phyloP scores from a whole-genome alignment of 2,113 vertebrate species.

The Myiopsitta monachus region DNA sequence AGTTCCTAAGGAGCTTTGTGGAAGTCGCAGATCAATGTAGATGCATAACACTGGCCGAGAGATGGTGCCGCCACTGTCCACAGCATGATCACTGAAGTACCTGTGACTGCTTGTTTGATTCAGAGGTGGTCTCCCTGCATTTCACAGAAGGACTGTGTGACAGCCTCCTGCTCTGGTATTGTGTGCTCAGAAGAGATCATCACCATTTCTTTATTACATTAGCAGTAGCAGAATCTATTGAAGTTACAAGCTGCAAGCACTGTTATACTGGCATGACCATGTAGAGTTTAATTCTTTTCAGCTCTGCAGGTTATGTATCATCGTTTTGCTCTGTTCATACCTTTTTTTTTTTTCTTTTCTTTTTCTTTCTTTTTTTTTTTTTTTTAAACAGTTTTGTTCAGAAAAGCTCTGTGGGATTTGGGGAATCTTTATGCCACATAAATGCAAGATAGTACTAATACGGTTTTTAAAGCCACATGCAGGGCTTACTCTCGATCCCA shows the following conservation, averaged over 20 bases:
- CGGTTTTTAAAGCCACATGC: neutral
- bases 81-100: accelerated
- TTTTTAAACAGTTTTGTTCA: neutral
- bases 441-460: neutral
- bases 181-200: neutral
- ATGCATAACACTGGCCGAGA: neutral
- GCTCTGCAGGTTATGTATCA: neutral
- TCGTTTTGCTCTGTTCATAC: neutral
- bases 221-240: neutral
- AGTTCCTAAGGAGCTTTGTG: neutral
- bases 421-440: neutral
- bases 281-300: neutral
- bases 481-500: neutral
- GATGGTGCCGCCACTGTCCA: accelerated
- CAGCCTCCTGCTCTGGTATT: neutral
- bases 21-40: neutral
- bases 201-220: neutral
- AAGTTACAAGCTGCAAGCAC: neutral
- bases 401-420: neutral
- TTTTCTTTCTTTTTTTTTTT: neutral
- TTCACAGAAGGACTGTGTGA: neutral
- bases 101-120: neutral
- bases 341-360: neutral
- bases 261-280: neutral
- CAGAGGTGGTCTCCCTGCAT: neutral